Conservation (phyloP, 2,797 vertebrate species). For the Epinephelus awoara region DNA sequence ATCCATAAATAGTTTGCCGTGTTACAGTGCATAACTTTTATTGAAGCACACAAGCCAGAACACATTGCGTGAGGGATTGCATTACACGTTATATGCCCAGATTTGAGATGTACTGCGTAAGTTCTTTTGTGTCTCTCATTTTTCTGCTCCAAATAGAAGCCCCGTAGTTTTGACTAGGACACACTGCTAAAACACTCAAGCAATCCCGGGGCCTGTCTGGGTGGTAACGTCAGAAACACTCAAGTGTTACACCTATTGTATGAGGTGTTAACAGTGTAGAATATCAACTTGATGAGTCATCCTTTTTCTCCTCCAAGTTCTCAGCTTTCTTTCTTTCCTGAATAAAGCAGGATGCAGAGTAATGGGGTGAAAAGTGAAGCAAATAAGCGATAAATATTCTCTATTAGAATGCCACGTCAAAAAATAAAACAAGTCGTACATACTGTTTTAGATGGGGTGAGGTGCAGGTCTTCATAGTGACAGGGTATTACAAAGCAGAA, state of each 20-base stretch:
- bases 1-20: not conserved
- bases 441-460: not conserved
- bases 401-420: not conserved
- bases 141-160: not conserved
- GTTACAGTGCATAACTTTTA: not conserved
- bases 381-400: not conserved
- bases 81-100: not conserved
- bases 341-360: not conserved
- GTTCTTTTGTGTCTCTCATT: not conserved
- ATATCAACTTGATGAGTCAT: slow-evolving; percentile 28
- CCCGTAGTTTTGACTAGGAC: not conserved
- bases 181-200: not conserved
- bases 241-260: not conserved
- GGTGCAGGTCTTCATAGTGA: not conserved
- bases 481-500: not conserved
- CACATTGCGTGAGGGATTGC: not conserved
- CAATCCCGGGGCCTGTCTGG: not conserved
- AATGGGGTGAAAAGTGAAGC: not conserved
- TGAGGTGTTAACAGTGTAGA: slow-evolving; percentile 17
- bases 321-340: slow-evolving; percentile 4
- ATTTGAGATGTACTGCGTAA: not conserved
- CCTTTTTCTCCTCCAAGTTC: not conserved
- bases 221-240: not conserved
- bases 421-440: not conserved
- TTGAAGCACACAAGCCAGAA: not conserved